Percentiles rank a stretch among this genome's conserved stretches.
These are phyloP conservation scores for Aldrovandia affinis DNA, from an alignment of 2,797 vertebrate genomes.

Conservation along the genomic window DNA sequence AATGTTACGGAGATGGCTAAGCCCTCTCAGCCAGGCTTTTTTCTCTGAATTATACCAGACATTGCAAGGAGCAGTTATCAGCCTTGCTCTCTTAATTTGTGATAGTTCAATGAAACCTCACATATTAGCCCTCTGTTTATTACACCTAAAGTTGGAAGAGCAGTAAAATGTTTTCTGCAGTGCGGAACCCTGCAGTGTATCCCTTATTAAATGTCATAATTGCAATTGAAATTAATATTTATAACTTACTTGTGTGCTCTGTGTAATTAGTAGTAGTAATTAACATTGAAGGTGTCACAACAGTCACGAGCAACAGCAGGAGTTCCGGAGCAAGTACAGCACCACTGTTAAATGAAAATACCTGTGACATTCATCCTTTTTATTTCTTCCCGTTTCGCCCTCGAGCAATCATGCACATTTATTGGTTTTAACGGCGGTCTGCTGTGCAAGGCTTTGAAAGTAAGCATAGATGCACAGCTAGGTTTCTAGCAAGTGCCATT, in stretches of 20 bases:
- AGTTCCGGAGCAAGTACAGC: background rate
- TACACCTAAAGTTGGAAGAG: slow-evolving; percentile 27
- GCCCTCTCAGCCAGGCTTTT: background rate
- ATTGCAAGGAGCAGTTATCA: background rate
- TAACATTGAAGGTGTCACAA: background rate
- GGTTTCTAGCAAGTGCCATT: background rate
- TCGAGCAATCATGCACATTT: background rate
- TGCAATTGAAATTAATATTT: slow-evolving; percentile 39
- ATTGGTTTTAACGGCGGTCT: background rate
- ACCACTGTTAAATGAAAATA: background rate
- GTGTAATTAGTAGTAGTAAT: background rate
- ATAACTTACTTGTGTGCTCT: slow-evolving; percentile 26
- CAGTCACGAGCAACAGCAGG: background rate
- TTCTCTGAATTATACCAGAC: slow-evolving; percentile 2
- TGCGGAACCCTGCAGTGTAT: slow-evolving; percentile 22
- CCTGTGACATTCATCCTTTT: background rate
- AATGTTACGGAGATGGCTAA: background rate
- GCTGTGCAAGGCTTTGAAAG: background rate
- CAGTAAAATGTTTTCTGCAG: slow-evolving; percentile 25
- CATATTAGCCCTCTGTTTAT: slow-evolving; percentile 42
- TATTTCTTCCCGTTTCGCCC: background rate
- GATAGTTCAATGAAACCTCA: background rate
- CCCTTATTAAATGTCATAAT: slow-evolving; percentile 44
- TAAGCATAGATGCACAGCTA: background rate
- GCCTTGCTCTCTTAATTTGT: background rate